Conservation (phyloP, 2,888 invertebrate genomes). For the Cataglyphis rosenhaueri region DNA sequence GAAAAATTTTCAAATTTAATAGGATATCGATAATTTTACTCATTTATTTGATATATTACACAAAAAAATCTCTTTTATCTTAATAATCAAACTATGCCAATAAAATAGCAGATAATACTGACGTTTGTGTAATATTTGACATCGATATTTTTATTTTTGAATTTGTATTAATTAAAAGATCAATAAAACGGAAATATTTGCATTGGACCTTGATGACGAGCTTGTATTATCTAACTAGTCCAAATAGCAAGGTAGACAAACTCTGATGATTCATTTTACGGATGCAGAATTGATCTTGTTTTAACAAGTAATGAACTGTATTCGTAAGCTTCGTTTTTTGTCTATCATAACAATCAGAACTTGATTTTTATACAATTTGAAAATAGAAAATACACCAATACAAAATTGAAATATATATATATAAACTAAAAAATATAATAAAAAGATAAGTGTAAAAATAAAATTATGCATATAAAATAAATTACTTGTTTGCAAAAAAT, state of each 20-base stretch:
- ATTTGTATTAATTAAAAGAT: conserved; percentile 19
- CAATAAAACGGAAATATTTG: conserved; percentile 1
- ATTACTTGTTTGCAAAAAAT: not conserved
- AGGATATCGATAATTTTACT: not conserved
- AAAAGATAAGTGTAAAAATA: not conserved
- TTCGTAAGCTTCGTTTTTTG: conserved; percentile 3
- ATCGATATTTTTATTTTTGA: not conserved
- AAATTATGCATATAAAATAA: not conserved
- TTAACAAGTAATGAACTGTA: conserved; percentile 39
- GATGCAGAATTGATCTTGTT: conserved; percentile 3
- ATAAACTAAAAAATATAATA: not conserved
- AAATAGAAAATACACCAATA: not conserved
- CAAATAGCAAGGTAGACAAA: not conserved
- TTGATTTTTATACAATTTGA: conserved; percentile 10
- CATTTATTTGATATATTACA: not conserved
- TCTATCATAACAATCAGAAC: conserved; percentile 22
- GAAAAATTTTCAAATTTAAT: not conserved
- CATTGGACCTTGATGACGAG: not conserved
- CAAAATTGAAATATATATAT: not conserved
- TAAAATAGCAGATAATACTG: not conserved
- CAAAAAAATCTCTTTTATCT: not conserved
- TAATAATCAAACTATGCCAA: not conserved
- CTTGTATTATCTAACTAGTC: conserved; percentile 12
- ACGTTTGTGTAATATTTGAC: not conserved
- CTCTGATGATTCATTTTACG: conserved; percentile 33